Base-by-base conservation (phyloP, 2,797 vertebrate species). In the Pterois miles region DNA sequence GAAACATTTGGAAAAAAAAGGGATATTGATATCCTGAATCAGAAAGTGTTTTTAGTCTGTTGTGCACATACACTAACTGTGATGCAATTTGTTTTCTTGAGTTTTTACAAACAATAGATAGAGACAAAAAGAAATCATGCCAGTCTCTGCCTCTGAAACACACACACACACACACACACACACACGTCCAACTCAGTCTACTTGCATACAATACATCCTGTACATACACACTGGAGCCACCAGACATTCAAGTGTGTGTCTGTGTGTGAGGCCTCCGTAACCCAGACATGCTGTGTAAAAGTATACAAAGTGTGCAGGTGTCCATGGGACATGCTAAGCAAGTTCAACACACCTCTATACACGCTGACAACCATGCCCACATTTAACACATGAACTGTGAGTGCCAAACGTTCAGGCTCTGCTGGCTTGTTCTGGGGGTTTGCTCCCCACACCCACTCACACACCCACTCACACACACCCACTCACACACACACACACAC, bases 361-460 rank as follows among this genome's bases (percentile, higher is more conserved):
- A 93, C 70, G 78, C 76, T 90, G 91, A 94, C 93, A 93, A 92
- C 87, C 91, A 91, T 92, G 89, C 88, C 87, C 84, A 87, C 88
- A 89, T 94, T 93, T 91, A 93, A 94, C 92, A 92, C 90, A 90
- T 93, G 90, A 92, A 92, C 90, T 91, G 87, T 81, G 82, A 72
- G 90, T 91, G 90, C 88, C 91, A 91, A 86, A 71, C 63, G 84
- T 93, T 94, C 90, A 93, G 88, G 92, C 88, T 91, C 90, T 77
- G 83, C 74, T 93, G 88, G 83, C 84, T 90, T 88, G 84, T 91
- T 89, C 84, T 78, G 86, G 81, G 75, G 85, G 82, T 78, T 85
- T 88, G 74, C 72, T 3, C 70, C 18, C 74, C n/a, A n/a, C n/a
- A n/a, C n/a, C n/a, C n/a, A n/a, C n/a, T n/a, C n/a, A 48, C 63